Base-by-base conservation (phyloP, 2,113 vertebrate species). In the Dolichotis patagonum region DNA sequence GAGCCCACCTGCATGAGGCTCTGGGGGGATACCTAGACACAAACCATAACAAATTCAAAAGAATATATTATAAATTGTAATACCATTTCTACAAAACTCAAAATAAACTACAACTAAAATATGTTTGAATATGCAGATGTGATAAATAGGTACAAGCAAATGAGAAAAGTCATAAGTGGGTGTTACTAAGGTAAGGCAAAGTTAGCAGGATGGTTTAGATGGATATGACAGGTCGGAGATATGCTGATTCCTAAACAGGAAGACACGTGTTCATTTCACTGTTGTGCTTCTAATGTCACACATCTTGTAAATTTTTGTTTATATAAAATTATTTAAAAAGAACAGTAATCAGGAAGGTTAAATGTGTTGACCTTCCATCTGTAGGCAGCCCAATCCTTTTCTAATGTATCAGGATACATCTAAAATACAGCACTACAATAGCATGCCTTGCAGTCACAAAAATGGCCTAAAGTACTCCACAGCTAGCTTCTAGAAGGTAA, bases 91-190 rank as follows among this genome's bases (percentile, higher is more conserved):
- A 49, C 85, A 89, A 63, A 80, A 63, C 56, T 81, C n/a, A 92
- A 89, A 78, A 85, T n/a, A n/a, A n/a, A 85, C 26, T 6, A 75
- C 73, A 90, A 93, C 43, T 73, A 89, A 60, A 87, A 83, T 90
- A 32, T 69, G 43, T 46, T 83, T 87, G 56, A 38, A 80, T 14
- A 65, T 32, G 52, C 46, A 71, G 5, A 67, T 43, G 24, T 78
- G 77, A 46, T 58, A 56, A 91, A 65, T 62, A 60, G 46, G 46
- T 77, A 78, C 14, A 91, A 87, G 30, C 73, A 38, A 91, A 60
- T 26, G 12, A 81, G 63, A 88, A 94, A 88, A 80, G 62, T n/a
- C 43, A 85, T n/a, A 71, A 17, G 10, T 30, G 67, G 43, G 58
- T 56, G 52, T 84, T 88, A 73, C 3, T 28, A 85, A 88, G 63